Conservation (phyloP, 2,797 vertebrate species). For the Clarias laeviceps region DNA sequence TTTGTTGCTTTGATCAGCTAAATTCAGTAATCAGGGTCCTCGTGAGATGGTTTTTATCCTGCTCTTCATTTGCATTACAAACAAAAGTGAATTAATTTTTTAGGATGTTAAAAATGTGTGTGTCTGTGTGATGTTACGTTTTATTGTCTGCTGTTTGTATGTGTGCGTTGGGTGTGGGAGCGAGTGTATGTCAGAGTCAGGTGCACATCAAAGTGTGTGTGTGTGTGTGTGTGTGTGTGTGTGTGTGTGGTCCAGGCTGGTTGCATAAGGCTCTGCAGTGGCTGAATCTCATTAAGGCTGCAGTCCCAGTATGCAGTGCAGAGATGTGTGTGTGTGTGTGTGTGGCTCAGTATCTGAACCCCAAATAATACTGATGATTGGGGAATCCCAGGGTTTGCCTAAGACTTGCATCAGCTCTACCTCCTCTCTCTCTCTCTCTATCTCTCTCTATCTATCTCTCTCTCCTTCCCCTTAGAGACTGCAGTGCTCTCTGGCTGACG, state of each 20-base stretch:
- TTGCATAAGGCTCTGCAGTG: slow-evolving; percentile 59
- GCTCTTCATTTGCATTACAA: slow-evolving; percentile 15
- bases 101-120: not conserved
- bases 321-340: slow-evolving; percentile 41
- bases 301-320: slow-evolving; percentile 30
- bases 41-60: not conserved
- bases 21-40: not conserved
- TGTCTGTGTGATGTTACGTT: slow-evolving; percentile 16
- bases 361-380: slow-evolving; percentile 35
- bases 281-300: slow-evolving; percentile 58
- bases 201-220: not conserved
- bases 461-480: slow-evolving; percentile 30
- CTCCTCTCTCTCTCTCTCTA: not conserved
- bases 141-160: slow-evolving; percentile 17
- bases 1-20: slow-evolving; percentile 24
- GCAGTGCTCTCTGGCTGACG: slow-evolving; percentile 41
- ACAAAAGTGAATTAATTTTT: not conserved
- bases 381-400: slow-evolving; percentile 56
- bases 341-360: not conserved
- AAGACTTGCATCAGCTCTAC: slow-evolving; percentile 44
- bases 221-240: slow-evolving; percentile 9
- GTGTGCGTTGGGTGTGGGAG: not conserved
- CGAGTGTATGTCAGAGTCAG: not conserved
- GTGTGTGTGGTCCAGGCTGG: slow-evolving; percentile 33
- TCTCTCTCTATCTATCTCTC: not conserved